phyloP scores from a whole-genome alignment of 23 tunicate species.

The Halocynthia aurantium region DNA sequence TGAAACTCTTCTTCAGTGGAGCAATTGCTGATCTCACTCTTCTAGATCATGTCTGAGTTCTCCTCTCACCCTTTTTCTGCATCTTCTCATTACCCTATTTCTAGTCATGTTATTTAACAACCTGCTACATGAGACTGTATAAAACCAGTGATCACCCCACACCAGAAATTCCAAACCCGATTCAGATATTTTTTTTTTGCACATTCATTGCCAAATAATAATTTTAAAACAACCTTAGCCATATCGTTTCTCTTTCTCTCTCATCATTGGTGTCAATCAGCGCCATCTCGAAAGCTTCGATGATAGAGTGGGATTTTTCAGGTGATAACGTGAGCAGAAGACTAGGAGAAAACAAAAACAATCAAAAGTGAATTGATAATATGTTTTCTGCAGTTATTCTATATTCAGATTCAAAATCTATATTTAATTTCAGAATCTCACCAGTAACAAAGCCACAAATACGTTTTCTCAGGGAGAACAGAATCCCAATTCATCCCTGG shows the following conservation, averaged over 20 bases:
- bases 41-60: too few species aligned
- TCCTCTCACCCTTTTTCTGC: too few species aligned
- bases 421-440: constrained; percentile 2
- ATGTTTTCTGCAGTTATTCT: neutral
- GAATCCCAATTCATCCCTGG: constrained; percentile 3
- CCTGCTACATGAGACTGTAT: too few species aligned
- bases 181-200: too few species aligned
- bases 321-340: neutral
- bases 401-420: neutral
- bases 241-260: neutral
- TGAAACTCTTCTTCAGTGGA: too few species aligned
- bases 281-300: neutral
- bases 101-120: too few species aligned
- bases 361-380: neutral
- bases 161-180: too few species aligned
- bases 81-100: too few species aligned
- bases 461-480: constrained; percentile 28
- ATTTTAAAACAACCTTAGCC: neutral
- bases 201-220: neutral
- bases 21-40: too few species aligned
- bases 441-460: constrained; percentile 70
- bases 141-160: too few species aligned
- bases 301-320: neutral
- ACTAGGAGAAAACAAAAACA: neutral
- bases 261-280: neutral